Evolutionary conservation across 2,888 invertebrate species (phyloP).

Genomic region (Tromatobia lineatoria): DNA sequence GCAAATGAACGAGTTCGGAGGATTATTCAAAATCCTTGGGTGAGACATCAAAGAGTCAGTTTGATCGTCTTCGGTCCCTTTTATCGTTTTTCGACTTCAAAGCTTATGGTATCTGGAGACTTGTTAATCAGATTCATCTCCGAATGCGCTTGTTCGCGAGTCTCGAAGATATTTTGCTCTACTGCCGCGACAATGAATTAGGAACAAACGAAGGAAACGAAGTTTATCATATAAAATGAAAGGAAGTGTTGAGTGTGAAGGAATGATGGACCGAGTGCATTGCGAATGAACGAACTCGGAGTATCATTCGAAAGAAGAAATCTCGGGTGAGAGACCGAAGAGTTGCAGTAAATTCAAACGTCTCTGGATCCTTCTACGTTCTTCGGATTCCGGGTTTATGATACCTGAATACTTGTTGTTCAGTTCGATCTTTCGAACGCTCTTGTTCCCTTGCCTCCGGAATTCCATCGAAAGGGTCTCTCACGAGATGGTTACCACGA

Average conservation of each 20-base stretch:
- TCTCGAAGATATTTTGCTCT: constrained; percentile 2
- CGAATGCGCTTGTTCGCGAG: constrained; percentile 35
- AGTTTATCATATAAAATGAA: not conserved
- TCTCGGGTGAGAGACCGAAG: no score
- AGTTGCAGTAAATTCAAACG: no score
- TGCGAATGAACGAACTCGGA: no score
- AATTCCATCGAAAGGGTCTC: constrained; percentile 22
- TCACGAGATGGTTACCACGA: constrained; percentile 2
- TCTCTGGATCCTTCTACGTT: no score
- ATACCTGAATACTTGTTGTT: not conserved
- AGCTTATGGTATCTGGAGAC: not conserved
- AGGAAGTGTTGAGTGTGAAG: not conserved
- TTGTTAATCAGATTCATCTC: no score
- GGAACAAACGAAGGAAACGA: not conserved
- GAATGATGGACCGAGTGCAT: no score
- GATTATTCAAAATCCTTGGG: not conserved
- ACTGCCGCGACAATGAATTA: not conserved
- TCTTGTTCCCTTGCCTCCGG: not conserved
- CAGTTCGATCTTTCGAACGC: not conserved
- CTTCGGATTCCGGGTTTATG: not conserved
- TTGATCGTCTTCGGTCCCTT: not conserved
- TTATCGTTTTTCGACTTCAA: not conserved
- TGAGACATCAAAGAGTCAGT: not conserved
- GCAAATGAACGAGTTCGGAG: not conserved
- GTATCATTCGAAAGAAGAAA: no score